Base-by-base conservation (phyloP, 2,113 vertebrate species). In the Burhinus bistriatus region DNA sequence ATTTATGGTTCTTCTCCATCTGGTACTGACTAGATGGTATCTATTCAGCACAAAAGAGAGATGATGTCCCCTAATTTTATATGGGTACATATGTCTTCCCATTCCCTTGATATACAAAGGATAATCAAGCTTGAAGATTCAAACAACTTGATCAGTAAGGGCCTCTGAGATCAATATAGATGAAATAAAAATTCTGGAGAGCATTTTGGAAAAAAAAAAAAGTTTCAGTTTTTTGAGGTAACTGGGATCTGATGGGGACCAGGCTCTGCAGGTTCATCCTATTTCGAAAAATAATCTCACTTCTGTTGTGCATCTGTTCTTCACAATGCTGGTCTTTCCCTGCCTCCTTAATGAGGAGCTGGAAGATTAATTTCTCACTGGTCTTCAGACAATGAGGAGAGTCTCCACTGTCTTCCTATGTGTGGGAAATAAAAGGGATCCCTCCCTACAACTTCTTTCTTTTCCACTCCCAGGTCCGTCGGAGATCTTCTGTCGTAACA, bases 1-100 rank as follows among this genome's bases (percentile, higher is more conserved):
- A 96, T 94, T 96, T 86, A 86, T 59, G 70, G 38, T 69, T 75
- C 70, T 71, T 92, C 62, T 88, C 91, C 95, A 95, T 95, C 96
- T 97, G 97, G 83, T 96, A 80, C 57, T 92, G 68, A 81, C 71
- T 75, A 47, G 65, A 62, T 89, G 83, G 84, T 72, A 89, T 73
- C 47, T 42, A 61, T 34, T 80, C 51, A 87, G 62, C 66, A 83
- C 45, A 77, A 49, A 91, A 76, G 87, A 80, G 52, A 84, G 65
- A 93, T 38, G 16, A 81, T 85, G 36, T 9, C 45, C 71, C n/a
- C n/a, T 87, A 23, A 83, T 95, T 90, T 92, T 76, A 12, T 57
- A 68, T 18, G 38, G 42, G 34, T 86, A 68, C 49, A 47, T 65
- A 51, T 55, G 72, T 83, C 83, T 87, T 90, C 54, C 49, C 64